Evolutionary conservation across 2,888 invertebrate species (phyloP).

Genomic region (Yponomeuta evonymella): DNA sequence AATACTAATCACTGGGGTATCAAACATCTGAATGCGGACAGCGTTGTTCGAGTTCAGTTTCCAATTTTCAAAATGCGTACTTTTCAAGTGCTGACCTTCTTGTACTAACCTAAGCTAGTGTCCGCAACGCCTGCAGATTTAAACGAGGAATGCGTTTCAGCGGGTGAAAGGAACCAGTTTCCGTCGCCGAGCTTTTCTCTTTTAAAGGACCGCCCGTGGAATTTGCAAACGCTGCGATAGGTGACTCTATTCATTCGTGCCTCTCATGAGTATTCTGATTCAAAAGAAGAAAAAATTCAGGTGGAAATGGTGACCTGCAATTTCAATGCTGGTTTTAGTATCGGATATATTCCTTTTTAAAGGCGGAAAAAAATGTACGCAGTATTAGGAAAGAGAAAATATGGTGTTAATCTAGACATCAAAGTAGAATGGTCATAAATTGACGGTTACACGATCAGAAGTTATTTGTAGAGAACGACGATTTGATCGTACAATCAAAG

Average conservation of each 20-base stretch:
- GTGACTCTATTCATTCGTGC: not conserved
- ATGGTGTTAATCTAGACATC: too few relatives aligned
- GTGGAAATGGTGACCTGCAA: not conserved
- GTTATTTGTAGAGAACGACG: not conserved
- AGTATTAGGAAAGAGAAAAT: too few relatives aligned
- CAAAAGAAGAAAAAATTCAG: not conserved
- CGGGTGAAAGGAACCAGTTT: conserved; percentile 7
- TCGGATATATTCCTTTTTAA: too few relatives aligned
- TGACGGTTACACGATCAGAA: not conserved
- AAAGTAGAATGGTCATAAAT: not conserved
- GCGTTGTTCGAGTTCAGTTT: too few relatives aligned
- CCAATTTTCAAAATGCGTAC: too few relatives aligned
- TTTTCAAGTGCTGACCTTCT: not conserved
- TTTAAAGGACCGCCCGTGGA: not conserved
- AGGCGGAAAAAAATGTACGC: too few relatives aligned
- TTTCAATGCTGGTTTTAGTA: not conserved
- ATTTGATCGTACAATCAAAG: not conserved
- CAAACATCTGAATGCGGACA: too few relatives aligned
- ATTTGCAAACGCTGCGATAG: not conserved
- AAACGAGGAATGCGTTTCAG: conserved; percentile 6
- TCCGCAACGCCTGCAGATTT: not conserved
- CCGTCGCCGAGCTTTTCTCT: not conserved
- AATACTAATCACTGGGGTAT: too few relatives aligned
- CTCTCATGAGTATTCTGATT: not conserved
- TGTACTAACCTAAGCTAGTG: not conserved